Percentiles rank a stretch among this genome's conserved stretches.
phyloP scores from a whole-genome alignment of 1,140 invertebrate species.

The Metopolophium dirhodum region DNA sequence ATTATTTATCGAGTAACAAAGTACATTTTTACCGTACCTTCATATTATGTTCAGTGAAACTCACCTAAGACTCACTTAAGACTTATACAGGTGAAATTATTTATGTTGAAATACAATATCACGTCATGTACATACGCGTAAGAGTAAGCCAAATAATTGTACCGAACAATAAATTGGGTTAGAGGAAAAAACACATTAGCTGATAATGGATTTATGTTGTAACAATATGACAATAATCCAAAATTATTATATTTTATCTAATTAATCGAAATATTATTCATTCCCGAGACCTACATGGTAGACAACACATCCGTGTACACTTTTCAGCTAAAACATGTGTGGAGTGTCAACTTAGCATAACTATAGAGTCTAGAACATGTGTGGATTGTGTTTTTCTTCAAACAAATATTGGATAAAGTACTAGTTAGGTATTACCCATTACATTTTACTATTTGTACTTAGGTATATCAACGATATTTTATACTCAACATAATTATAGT shows the following conservation, averaged over 20 bases:
- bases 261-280: neutral
- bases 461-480: neutral
- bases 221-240: neutral
- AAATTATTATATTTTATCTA: neutral
- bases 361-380: neutral
- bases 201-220: neutral
- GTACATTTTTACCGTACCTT: neutral
- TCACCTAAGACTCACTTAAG: neutral
- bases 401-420: too few relatives aligned
- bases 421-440: too few relatives aligned
- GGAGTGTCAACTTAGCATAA: too few relatives aligned
- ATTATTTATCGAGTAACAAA: neutral
- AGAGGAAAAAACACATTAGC: neutral
- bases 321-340: neutral
- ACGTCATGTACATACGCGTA: too few relatives aligned
- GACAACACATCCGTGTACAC: neutral
- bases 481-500: neutral
- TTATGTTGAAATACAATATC: neutral
- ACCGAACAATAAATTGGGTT: too few relatives aligned
- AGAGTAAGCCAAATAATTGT: too few relatives aligned
- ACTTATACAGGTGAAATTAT: neutral
- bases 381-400: neutral
- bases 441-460: neutral
- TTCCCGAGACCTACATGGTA: neutral
- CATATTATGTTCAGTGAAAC: too few relatives aligned